These are phyloP conservation scores for Rhamphomyia laevipes DNA, from an alignment of 2,888 invertebrate species.

Conservation along the genomic window DNA sequence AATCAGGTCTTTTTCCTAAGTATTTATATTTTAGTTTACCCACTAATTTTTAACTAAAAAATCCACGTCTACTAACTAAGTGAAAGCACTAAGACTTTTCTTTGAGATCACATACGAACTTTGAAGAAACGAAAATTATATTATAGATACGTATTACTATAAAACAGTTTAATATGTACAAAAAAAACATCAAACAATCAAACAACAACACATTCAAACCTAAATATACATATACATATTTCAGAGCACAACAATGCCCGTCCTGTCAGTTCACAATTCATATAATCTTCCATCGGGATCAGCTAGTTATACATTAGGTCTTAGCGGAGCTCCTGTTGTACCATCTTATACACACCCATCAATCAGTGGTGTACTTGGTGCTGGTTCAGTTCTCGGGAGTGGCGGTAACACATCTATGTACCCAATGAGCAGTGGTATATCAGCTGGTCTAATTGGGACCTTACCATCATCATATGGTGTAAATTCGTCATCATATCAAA, in stretches of 20 bases:
- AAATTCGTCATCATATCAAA: constrained; percentile 39
- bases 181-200: constrained; percentile 33
- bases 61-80: no score
- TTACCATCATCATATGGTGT: constrained; percentile 32
- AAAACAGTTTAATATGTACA: no score
- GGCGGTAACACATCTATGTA: constrained; percentile 26
- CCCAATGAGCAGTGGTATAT: constrained; percentile 24
- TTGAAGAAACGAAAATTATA: no score
- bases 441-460: constrained; percentile 28
- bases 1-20: no score
- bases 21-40: no score
- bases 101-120: no score
- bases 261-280: constrained; percentile 41
- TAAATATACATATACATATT: constrained; percentile 38
- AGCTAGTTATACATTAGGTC: constrained; percentile 35
- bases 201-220: constrained; percentile 7
- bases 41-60: no score
- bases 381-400: constrained; percentile 25
- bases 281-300: constrained; percentile 37
- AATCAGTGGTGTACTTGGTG: constrained; percentile 30
- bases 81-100: no score
- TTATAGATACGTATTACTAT: no score
- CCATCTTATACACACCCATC: constrained; percentile 34
- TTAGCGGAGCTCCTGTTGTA: constrained; percentile 31
- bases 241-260: constrained; percentile 54